Conservation (phyloP, 2,797 vertebrate genomes). For the Xenopus petersii region DNA sequence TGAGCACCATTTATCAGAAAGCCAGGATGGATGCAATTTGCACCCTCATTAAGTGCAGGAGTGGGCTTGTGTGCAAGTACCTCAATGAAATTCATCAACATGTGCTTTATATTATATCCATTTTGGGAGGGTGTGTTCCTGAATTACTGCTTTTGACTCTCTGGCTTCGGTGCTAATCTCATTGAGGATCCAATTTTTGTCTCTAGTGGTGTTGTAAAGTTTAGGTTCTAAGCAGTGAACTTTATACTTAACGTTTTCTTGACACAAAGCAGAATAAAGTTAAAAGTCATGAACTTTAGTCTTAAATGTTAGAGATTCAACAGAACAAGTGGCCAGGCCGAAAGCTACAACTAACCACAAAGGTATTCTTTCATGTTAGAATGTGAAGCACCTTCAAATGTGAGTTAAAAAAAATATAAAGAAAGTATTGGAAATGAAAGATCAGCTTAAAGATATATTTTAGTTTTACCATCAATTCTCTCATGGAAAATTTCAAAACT, state of each 20-base stretch:
- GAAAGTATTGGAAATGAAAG: constrained; percentile 1
- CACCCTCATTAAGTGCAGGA: too few relatives aligned
- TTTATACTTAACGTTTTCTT: constrained; percentile 2
- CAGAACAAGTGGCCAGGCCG: not conserved
- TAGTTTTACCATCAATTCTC: too few relatives aligned
- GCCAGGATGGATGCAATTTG: too few relatives aligned
- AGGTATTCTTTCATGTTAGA: constrained; percentile 4
- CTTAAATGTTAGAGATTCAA: constrained; percentile 19
- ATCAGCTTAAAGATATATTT: not conserved
- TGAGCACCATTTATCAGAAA: too few relatives aligned
- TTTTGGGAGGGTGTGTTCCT: too few relatives aligned
- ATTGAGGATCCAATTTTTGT: not conserved
- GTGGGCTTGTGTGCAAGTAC: too few relatives aligned
- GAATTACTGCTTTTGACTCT: too few relatives aligned
- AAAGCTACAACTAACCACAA: not conserved
- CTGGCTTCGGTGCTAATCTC: too few relatives aligned
- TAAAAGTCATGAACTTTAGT: constrained; percentile 42
- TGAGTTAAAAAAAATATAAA: not conserved
- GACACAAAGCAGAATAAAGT: not conserved
- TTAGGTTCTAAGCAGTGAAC: not conserved
- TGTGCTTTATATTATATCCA: too few relatives aligned
- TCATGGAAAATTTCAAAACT: too few relatives aligned
- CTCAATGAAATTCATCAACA: too few relatives aligned
- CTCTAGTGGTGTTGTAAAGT: not conserved
- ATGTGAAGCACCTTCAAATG: not conserved